Base-by-base conservation (phyloP, 30 jellyfish, hydroid and myxozoan species). In the Hydractinia symbiolongicarpus region DNA sequence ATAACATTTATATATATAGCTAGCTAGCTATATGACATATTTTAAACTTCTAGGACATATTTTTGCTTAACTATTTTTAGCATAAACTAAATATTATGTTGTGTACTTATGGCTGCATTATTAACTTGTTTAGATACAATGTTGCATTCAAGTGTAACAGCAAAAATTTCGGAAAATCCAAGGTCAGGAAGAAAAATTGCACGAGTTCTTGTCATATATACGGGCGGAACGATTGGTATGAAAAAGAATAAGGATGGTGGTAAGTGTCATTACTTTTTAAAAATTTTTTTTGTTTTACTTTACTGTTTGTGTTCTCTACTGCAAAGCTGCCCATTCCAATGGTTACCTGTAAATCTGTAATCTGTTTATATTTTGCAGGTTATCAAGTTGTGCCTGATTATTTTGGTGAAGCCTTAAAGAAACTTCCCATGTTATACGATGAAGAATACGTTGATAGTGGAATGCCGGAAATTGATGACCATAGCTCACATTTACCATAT, bases 191-290 rank as follows among this genome's bases (percentile, higher is more conserved):
- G 84, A 9, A 83, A 83, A 58, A 56, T 54, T 73, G 90, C 88
- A 14, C 69, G 95, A 70, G 88, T 93, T 30, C 91, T 93, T 6
- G 93, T 93, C 11, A 77, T 93, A 17, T 93, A 93, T 66, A 93
- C 98, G 40, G 98, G 98, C 7, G 98, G 98, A 13, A 93, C 98
- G 7, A 86, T 93, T 57, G 98, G 98, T 9, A 93, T 93, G 98
- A 87, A 76, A 58, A 79, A 93, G 10, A 95, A 86, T 57, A 84
- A 79, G 13, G 83, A 55, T 54, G 54, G 53, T 54, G 96, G 96
- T 86, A 81, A 4, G 84, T 19, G 7, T 50, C 40, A 14, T 11
- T 68, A 60, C 0, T 60, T 60, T 16, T 0, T 16, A 60, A 13
- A 30, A 30, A 30, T 0, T 0, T 30, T 1, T n/a, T 30, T 30